phyloP scores from a whole-genome alignment of 35 echinoderm and acorn worm species.

The Strongylocentrotus purpuratus region DNA sequence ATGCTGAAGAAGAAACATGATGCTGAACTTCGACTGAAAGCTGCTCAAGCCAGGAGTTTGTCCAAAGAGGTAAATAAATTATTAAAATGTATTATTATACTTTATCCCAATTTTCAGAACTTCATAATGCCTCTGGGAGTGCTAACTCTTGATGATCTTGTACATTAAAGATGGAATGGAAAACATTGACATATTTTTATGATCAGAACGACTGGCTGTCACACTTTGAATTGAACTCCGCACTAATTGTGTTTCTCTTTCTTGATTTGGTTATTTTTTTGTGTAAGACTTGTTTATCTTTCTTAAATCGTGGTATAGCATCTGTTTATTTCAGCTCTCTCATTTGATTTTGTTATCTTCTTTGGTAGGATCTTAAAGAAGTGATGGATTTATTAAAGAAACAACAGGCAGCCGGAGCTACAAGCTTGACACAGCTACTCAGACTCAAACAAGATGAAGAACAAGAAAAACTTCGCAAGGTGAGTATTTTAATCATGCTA shows the following conservation, averaged over 20 bases:
- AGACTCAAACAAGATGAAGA: slow-evolving; percentile 77
- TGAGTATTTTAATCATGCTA: not conserved
- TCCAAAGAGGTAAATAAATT: slow-evolving; percentile 43
- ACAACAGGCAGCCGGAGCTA: slow-evolving; percentile 68
- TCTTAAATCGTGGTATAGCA: too few species aligned
- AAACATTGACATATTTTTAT: too few species aligned
- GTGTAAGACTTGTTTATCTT: not conserved
- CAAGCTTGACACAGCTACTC: slow-evolving; percentile 63
- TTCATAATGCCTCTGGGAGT: too few species aligned
- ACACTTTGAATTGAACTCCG: too few species aligned
- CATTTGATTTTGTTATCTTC: not conserved
- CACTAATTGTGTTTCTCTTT: too few species aligned
- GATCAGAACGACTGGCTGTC: not conserved
- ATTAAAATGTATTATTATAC: too few species aligned
- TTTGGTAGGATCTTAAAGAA: slow-evolving; percentile 55
- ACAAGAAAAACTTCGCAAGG: slow-evolving; percentile 77
- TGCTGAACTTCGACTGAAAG: not conserved
- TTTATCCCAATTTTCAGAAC: too few species aligned
- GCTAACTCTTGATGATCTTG: too few species aligned
- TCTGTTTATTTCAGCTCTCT: too few species aligned
- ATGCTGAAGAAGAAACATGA: slow-evolving; percentile 82
- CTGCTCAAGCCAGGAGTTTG: slow-evolving; percentile 52
- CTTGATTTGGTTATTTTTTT: too few species aligned
- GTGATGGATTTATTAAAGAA: slow-evolving; percentile 59
- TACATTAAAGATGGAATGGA: too few species aligned